A percentile compares a stretch with the other conserved stretches of the same genome.
Conservation (phyloP, 2,888 invertebrate species). For the Sussaba pulchella region DNA sequence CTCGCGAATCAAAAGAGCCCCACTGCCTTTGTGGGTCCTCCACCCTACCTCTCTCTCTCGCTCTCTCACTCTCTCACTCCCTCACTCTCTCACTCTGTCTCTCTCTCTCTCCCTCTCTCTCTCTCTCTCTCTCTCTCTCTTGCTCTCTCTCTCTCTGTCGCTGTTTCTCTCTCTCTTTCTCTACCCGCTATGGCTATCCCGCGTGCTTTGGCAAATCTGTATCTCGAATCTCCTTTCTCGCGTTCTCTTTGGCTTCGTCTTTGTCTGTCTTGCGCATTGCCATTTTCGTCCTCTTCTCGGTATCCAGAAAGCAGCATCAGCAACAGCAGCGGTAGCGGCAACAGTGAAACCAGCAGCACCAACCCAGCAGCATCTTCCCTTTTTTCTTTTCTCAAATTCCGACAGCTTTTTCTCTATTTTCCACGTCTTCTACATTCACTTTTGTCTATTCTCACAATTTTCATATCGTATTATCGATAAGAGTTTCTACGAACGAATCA, state of each 20-base stretch:
- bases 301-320: slow-evolving; percentile 3
- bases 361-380: slow-evolving; percentile 27
- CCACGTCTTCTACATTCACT: not conserved
- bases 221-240: not conserved
- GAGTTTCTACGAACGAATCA: too few species aligned
- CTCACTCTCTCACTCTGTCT: slow-evolving; percentile 55
- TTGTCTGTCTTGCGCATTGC: slow-evolving; percentile 46
- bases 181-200: too few species aligned
- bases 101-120: slow-evolving; percentile 52
- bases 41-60: slow-evolving; percentile 59
- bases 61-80: slow-evolving; percentile 63
- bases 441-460: not conserved
- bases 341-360: too few species aligned
- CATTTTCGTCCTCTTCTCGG: slow-evolving; percentile 35
- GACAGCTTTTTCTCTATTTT: not conserved
- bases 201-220: too few species aligned
- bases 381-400: slow-evolving; percentile 15
- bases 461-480: not conserved
- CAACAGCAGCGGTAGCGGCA: slow-evolving; percentile 3
- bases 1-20: slow-evolving; percentile 84
- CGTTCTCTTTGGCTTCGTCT: slow-evolving; percentile 39
- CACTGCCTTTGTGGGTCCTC: slow-evolving; percentile 82
- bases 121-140: slow-evolving; percentile 16
- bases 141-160: slow-evolving; percentile 50
- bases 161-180: slow-evolving; percentile 58